Conservation (phyloP, 2,888 invertebrate species). For the Diaperis boleti region DNA sequence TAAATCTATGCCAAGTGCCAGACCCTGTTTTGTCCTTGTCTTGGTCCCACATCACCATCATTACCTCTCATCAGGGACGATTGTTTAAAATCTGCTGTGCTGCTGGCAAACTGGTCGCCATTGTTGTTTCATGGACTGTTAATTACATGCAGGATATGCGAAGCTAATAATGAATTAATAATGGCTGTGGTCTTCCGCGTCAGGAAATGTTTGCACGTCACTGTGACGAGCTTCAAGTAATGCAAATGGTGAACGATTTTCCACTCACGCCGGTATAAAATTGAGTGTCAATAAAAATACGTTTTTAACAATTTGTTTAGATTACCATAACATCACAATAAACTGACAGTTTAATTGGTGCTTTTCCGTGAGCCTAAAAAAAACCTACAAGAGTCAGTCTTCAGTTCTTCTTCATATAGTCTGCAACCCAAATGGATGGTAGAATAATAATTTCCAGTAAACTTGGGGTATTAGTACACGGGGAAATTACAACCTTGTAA, state of each 20-base stretch:
- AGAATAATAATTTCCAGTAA: too few relatives aligned
- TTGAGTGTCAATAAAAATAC: too few relatives aligned
- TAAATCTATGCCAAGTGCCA: conserved; percentile 35
- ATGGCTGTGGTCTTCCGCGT: conserved; percentile 9
- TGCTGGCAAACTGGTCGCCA: conserved; percentile 6
- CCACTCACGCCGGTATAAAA: background rate
- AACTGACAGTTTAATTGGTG: too few relatives aligned
- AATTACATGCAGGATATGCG: conserved; percentile 23
- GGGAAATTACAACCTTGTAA: too few relatives aligned
- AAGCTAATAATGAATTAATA: conserved; percentile 33
- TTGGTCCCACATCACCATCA: conserved; percentile 28
- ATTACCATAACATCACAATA: too few relatives aligned
- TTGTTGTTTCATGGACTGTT: conserved; percentile 22
- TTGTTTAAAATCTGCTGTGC: conserved; percentile 31
- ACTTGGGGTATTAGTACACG: too few relatives aligned
- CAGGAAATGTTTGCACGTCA: conserved; percentile 1
- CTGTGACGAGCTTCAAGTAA: background rate
- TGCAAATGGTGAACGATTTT: background rate
- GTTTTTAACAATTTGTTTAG: too few relatives aligned
- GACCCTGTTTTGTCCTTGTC: conserved; percentile 29
- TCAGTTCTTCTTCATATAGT: too few relatives aligned
- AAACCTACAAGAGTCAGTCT: too few relatives aligned
- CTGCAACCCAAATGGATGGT: too few relatives aligned
- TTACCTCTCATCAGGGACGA: conserved; percentile 37
- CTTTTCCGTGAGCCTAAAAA: too few relatives aligned